A percentile compares a stretch with the other conserved stretches of the same genome.
phyloP scores from a whole-genome alignment of 2,888 invertebrate species.

The Zygogramma bicolorata region DNA sequence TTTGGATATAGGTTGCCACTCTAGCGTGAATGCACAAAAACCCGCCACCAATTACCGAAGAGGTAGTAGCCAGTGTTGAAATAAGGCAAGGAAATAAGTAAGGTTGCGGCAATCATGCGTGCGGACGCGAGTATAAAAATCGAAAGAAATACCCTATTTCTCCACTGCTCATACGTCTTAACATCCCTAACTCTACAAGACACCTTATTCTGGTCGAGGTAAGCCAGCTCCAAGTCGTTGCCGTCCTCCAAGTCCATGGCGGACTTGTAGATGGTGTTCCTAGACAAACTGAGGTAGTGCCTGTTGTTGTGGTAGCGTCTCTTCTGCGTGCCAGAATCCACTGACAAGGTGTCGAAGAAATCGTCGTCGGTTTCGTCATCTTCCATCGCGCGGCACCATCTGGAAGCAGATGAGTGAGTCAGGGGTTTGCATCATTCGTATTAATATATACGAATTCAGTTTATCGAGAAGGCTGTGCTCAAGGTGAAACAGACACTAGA shows the following conservation, averaged over 20 bases:
- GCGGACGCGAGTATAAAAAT: conserved; percentile 27
- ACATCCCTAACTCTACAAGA: conserved; percentile 66
- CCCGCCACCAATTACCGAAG: conserved; percentile 32
- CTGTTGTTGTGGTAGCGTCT: conserved; percentile 57
- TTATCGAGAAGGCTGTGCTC: not conserved
- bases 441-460: not conserved
- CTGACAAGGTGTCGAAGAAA: conserved; percentile 65
- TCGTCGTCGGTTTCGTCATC: conserved; percentile 64
- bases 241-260: conserved; percentile 69
- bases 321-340: conserved; percentile 57
- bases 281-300: conserved; percentile 68
- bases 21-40: not conserved
- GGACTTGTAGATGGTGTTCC: conserved; percentile 73
- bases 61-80: conserved; percentile 51
- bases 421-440: not conserved
- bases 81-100: conserved; percentile 52
- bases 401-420: conserved; percentile 28
- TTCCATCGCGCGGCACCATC: conserved; percentile 51
- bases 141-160: conserved; percentile 69
- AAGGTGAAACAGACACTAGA: not conserved
- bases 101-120: conserved; percentile 22
- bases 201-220: conserved; percentile 66
- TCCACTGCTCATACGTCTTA: conserved; percentile 74
- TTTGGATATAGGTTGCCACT: too few relatives aligned
- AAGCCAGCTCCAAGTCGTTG: conserved; percentile 58